Conservation (phyloP, 2,888 invertebrate genomes). For the Philonicus albiceps region DNA sequence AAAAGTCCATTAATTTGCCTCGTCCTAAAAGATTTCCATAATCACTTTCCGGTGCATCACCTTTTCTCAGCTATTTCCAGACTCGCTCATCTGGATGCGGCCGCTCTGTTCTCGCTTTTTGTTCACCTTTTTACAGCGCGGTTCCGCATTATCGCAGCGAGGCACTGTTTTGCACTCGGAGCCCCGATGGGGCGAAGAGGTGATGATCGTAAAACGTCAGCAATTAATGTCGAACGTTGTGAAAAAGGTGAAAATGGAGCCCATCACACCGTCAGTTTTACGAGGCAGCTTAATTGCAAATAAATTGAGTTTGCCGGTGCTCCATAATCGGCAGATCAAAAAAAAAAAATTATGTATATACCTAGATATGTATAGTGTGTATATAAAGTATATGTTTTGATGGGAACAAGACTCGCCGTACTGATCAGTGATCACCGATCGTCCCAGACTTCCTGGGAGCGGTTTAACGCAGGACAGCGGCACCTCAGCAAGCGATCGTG, state of each 20-base stretch:
- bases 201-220: constrained; percentile 40
- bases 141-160: constrained; percentile 21
- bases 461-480: background rate
- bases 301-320: constrained; percentile 58
- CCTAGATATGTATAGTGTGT: too few species aligned
- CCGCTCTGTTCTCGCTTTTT: background rate
- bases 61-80: background rate
- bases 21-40: constrained; percentile 34
- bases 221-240: constrained; percentile 43
- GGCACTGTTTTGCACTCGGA: background rate
- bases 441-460: background rate
- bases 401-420: constrained; percentile 4
- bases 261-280: constrained; percentile 37
- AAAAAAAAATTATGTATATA: too few species aligned
- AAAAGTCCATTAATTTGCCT: constrained; percentile 30
- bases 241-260: constrained; percentile 38
- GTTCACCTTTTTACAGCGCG: background rate
- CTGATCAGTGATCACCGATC: background rate
- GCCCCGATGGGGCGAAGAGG: constrained; percentile 12
- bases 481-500: background rate
- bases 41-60: constrained; percentile 28
- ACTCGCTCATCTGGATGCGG: background rate
- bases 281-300: constrained; percentile 60
- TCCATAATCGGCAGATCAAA: constrained; percentile 1
- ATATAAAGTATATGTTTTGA: background rate